Percentiles rank a stretch among this genome's conserved stretches.
These are phyloP conservation scores for Pavo muticus DNA, from an alignment of 2,113 vertebrate species.

Conservation along the genomic window DNA sequence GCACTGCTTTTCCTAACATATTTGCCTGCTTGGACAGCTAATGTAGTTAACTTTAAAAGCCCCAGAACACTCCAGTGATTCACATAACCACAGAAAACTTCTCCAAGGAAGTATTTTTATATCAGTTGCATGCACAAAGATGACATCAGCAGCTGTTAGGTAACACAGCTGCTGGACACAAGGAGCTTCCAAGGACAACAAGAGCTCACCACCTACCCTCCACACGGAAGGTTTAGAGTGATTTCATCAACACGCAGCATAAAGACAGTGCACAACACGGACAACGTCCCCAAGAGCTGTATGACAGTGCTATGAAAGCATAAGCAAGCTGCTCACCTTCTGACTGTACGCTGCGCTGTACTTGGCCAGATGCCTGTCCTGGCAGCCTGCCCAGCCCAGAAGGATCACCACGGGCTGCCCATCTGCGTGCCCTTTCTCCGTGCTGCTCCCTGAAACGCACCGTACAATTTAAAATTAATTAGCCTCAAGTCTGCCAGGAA, in stretches of 20 bases:
- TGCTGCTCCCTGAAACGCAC: slow-evolving; percentile 63
- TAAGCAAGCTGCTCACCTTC: slow-evolving; percentile 77
- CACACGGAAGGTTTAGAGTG: neutral
- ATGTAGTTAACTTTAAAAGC: neutral
- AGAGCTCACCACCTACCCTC: neutral
- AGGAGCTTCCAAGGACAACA: slow-evolving; percentile 1
- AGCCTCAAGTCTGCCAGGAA: neutral
- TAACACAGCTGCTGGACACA: neutral
- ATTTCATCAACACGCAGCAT: neutral
- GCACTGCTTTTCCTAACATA: neutral
- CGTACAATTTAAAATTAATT: neutral
- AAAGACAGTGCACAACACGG: too few species aligned
- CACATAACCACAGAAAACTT: neutral
- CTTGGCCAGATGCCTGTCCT: slow-evolving; percentile 91
- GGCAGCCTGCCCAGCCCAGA: slow-evolving; percentile 95
- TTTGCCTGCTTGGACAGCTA: neutral
- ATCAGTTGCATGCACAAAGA: neutral
- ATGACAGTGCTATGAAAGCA: neutral
- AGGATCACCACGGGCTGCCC: slow-evolving; percentile 91
- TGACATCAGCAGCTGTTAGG: slow-evolving; percentile 4
- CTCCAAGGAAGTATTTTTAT: neutral
- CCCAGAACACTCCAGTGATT: neutral
- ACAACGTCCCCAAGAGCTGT: neutral
- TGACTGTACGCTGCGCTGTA: slow-evolving; percentile 93
- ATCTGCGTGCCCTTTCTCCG: slow-evolving; percentile 33